A percentile compares a stretch with the other conserved stretches of the same genome.
Evolutionary conservation across 2,888 invertebrate species (phyloP).

Genomic region (Lagria hirta): DNA sequence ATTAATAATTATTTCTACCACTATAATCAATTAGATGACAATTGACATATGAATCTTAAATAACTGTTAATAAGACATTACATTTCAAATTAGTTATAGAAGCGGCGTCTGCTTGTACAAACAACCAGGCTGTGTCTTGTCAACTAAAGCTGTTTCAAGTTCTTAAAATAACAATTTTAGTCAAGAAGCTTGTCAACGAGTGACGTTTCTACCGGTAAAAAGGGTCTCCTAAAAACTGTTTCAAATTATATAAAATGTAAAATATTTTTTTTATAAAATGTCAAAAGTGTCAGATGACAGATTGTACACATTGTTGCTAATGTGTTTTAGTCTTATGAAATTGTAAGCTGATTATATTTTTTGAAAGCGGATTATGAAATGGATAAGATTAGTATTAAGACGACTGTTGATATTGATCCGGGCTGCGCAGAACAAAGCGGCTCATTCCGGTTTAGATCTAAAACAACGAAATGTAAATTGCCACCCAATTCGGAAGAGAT

Average conservation of each 20-base stretch:
- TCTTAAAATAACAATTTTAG: conserved; percentile 27
- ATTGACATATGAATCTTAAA: no score
- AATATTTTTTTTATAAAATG: no score
- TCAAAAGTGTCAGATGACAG: no score
- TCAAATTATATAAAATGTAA: no score
- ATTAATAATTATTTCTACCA: no score
- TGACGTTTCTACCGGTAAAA: conserved; percentile 18
- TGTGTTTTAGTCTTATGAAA: no score
- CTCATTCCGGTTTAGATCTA: conserved; percentile 36
- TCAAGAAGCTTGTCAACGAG: conserved; percentile 17
- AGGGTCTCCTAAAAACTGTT: conserved; percentile 16
- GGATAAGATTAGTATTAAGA: conserved; percentile 37
- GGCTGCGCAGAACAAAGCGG: conserved; percentile 47
- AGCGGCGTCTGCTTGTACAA: conserved; percentile 25
- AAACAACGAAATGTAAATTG: conserved; percentile 51
- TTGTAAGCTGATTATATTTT: no score
- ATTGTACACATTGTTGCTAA: no score
- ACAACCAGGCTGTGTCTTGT: conserved; percentile 24
- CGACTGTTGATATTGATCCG: conserved; percentile 49
- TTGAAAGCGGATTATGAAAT: conserved; percentile 15
- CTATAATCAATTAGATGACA: no score
- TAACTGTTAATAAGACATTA: conserved; percentile 19
- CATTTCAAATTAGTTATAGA: conserved; percentile 25
- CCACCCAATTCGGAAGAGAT: conserved; percentile 52
- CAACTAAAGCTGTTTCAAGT: conserved; percentile 22